Evolutionary conservation across 1,140 invertebrate genomes (phyloP), one percentile per base, ranked within the genome.

Genomic region (Drosophila athabasca): DNA sequence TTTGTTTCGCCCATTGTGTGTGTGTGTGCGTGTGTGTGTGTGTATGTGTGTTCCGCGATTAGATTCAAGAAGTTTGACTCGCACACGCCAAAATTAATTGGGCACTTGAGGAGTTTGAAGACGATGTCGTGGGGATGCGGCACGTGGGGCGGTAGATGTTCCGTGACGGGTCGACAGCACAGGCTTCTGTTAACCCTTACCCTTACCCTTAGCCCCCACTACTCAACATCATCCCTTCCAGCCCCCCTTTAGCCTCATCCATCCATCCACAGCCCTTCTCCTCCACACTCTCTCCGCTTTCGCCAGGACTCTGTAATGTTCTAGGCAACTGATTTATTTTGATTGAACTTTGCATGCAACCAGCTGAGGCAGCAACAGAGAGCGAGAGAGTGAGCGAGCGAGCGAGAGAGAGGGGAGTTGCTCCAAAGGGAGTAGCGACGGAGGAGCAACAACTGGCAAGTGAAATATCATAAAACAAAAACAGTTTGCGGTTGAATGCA

Each of bases 291-390:
- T 0, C 0, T 31, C 2, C 15, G 11, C 54, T 19, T 11, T 29
- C 51, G 26, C 11, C 3, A 13, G 35, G 11, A 39, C 29, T 55
- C 64, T 54, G 71, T 74, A 74, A 74, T 74, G 70, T 74, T 74
- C 83, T 84, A 76, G 69, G 81, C 82, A 87, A 81, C 81, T 81
- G 83, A 79, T 87, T 85, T 87, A 87, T 84, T 85, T 87, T 85
- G 81, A 87, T 85, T 85, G 81, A 85, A 85, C 81, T 87, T 85
- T 87, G 58, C 81, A 85, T 85, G 81, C 81, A 85, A 85, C 54
- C 82, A 58, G 57, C 71, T 53, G 69, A 19, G 46, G 65, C 74
- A 73, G 45, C 31, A 71, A 57, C 52, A 62, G 43, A 24, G 11
- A 15, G 31, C 6, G 4, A 3, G 15, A 3, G 26, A 8, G 49